phyloP scores from a whole-genome alignment of 2,797 vertebrate genomes.

The Girardinus metallicus region DNA sequence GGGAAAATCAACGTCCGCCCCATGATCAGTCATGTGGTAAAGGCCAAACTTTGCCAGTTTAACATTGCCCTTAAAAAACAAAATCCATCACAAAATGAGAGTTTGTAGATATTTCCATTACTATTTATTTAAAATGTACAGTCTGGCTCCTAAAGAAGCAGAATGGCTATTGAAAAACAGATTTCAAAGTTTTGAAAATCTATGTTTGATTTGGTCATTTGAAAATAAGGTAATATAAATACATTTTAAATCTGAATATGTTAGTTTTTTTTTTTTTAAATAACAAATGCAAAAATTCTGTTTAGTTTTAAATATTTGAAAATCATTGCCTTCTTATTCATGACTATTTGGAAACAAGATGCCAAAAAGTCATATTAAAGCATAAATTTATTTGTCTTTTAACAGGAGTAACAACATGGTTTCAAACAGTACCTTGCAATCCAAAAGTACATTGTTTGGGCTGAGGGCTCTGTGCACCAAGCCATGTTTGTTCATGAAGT shows the following conservation, averaged over 20 bases:
- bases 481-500: conserved; percentile 92
- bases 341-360: neutral
- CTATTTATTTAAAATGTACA: too few relatives aligned
- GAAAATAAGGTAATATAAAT: neutral
- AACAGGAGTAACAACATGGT: neutral
- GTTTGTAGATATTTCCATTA: neutral
- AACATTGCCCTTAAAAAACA: conserved; percentile 86
- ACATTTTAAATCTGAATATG: neutral
- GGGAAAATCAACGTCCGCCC: conserved; percentile 97
- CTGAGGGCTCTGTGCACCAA: conserved; percentile 93
- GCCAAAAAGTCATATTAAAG: too few relatives aligned
- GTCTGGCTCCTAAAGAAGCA: neutral
- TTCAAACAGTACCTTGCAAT: conserved; percentile 85
- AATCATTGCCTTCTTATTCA: neutral
- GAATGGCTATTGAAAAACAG: neutral
- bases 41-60: conserved; percentile 97
- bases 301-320: neutral
- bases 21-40: conserved; percentile 97
- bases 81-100: conserved; percentile 24
- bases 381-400: neutral
- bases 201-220: neutral
- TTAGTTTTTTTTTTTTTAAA: too few relatives aligned
- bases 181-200: neutral
- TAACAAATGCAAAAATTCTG: neutral
- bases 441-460: conserved; percentile 91